Evolutionary conservation across 2,113 vertebrate species (phyloP), one percentile per base, ranked within the genome.

Genomic region (Otis tarda): DNA sequence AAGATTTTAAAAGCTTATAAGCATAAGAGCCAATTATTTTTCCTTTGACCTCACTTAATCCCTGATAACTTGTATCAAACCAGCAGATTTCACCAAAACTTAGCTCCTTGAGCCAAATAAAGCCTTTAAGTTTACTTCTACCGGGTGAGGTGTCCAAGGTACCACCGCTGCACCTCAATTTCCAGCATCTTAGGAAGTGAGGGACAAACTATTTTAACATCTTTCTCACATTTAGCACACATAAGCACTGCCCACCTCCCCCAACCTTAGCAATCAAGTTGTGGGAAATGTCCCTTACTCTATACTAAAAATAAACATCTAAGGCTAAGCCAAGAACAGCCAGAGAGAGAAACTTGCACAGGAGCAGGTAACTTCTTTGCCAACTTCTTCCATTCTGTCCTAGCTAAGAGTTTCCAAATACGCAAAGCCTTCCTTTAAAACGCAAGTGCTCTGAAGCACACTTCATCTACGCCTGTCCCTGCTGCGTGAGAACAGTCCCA

Each of bases 1-100:
- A 92, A 85, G 78, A 91, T 75, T 89, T 94, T 80, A 93, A 89
- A 88, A 93, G 79, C 35, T 90, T 82, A 30, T n/a, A 94, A 81
- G 49, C 63, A 78, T 75, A 53, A 55, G 53, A 93, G 61, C 88
- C 82, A 90, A 83, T 92, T 93, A 25, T 68, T 96, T 81, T 93
- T 94, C 90, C 88, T 87, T 77, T 87, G 79, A 90, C 90, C 92
- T 86, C 11, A 4, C 65, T 78, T 91, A 81, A 89, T 89, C 83
- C 64, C 69, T 39, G 20, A 7, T 63, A 87, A 83, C 11, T 79
- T 77, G 68, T 52, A 91, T 53, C 70, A 65, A 85, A 95, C 41
- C 33, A 71, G 12, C 16, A 85, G 22, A 63, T 73, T 80, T 85
- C 41, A 90, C 20, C 12, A 57, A 69, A 83, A 93, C 57, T 45